Evolutionary conservation across 2,888 invertebrate species (phyloP).

Genomic region (Nemapogon koenigi): DNA sequence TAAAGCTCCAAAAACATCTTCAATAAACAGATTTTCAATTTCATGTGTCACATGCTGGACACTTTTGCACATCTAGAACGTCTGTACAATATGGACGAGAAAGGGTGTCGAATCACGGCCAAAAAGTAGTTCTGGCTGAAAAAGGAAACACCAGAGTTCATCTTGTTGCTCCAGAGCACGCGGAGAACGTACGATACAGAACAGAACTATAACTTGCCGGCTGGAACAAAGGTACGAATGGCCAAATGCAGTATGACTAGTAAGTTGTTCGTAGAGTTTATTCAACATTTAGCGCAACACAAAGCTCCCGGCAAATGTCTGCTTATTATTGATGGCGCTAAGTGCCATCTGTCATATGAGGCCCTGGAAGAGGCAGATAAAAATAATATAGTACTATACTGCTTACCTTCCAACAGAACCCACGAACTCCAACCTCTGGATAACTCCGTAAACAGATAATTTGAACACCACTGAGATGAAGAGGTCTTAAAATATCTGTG

Average conservation of each 20-base stretch:
- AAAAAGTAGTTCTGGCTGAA: constrained; percentile 16
- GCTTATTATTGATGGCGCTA: constrained; percentile 20
- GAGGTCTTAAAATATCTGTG: constrained; percentile 11
- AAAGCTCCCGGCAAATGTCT: constrained; percentile 17
- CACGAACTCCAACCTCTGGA: constrained; percentile 15
- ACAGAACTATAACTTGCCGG: constrained; percentile 17
- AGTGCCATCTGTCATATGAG: not conserved
- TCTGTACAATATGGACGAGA: constrained; percentile 19
- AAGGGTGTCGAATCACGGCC: constrained; percentile 16
- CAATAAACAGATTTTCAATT: no score
- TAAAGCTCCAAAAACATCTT: no score
- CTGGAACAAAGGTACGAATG: constrained; percentile 17
- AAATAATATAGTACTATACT: constrained; percentile 6
- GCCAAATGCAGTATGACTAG: constrained; percentile 19
- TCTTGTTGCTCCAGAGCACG: constrained; percentile 17
- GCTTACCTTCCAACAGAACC: constrained; percentile 15
- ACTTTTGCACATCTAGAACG: constrained; percentile 13
- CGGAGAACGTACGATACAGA: constrained; percentile 16
- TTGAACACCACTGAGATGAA: constrained; percentile 16
- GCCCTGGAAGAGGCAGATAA: constrained; percentile 9
- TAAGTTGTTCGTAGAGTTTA: constrained; percentile 16
- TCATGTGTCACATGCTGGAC: no score
- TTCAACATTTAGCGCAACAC: constrained; percentile 16
- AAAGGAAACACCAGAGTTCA: constrained; percentile 19
- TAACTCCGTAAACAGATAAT: constrained; percentile 15